phyloP scores from a whole-genome alignment of 1,140 invertebrate species.

The Cherax quadricarinatus region DNA sequence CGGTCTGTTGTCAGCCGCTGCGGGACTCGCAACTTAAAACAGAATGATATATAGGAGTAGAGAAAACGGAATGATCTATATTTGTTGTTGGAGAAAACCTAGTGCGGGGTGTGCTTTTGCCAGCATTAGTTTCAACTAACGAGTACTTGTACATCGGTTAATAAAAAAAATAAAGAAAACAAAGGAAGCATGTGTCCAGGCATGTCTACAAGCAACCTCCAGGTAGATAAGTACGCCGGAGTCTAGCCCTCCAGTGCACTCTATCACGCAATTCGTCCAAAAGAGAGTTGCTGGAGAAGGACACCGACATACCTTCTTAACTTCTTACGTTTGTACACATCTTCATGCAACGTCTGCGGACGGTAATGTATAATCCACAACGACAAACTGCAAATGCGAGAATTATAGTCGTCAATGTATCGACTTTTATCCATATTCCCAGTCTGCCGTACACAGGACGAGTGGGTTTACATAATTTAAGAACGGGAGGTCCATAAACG shows the following conservation, averaged over 20 bases:
- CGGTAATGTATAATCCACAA: conserved; percentile 1
- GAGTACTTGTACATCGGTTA: neutral
- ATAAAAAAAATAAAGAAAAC: neutral
- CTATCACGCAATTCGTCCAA: conserved; percentile 42
- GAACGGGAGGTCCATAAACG: neutral
- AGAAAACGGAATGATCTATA: neutral
- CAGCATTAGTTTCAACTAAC: neutral
- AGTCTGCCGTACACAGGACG: neutral
- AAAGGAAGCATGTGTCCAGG: neutral
- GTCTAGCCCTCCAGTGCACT: neutral
- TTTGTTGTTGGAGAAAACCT: no score
- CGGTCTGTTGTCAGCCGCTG: neutral
- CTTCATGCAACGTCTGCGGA: no score
- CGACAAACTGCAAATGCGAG: neutral
- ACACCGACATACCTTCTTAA: neutral
- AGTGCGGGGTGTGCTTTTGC: neutral
- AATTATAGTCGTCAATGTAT: neutral
- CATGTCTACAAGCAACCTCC: no score
- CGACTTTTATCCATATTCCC: neutral
- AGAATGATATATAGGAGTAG: neutral
- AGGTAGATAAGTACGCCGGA: neutral
- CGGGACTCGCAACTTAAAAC: neutral
- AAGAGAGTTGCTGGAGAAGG: conserved; percentile 25
- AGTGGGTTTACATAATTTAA: neutral
- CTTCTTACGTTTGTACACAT: neutral